A percentile compares a stretch with the other conserved stretches of the same genome.
Evolutionary conservation across 92 coral and sea anemone genomes (phyloP).

Genomic region (Chrysogorgia sp.): DNA sequence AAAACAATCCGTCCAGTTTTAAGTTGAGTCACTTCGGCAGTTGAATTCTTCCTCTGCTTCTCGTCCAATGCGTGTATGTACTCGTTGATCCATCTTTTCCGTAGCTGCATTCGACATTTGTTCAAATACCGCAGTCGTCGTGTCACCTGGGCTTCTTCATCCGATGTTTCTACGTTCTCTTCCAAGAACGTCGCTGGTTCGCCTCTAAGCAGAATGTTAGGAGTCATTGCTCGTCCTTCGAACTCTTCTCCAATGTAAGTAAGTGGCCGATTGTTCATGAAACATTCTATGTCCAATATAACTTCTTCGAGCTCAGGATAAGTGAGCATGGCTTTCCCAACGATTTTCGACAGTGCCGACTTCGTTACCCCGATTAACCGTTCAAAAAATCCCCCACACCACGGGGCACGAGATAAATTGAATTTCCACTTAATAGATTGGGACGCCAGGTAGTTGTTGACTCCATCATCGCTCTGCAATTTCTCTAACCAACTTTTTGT

Average conservation of each 20-base stretch:
- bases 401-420: too few relatives aligned
- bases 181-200: slow-evolving; percentile 7
- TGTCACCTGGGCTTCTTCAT: not conserved
- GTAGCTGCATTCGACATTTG: slow-evolving; percentile 1
- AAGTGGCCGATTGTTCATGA: slow-evolving; percentile 67
- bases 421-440: slow-evolving; percentile 55
- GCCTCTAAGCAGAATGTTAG: slow-evolving; percentile 58
- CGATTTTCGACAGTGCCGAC: slow-evolving; percentile 46
- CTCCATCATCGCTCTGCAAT: slow-evolving; percentile 39
- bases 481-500: slow-evolving; percentile 41
- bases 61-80: slow-evolving; percentile 5
- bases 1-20: not conserved
- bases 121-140: slow-evolving; percentile 4
- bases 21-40: not conserved
- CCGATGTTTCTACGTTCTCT: not conserved
- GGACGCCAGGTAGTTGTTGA: slow-evolving; percentile 57
- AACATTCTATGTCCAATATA: slow-evolving; percentile 56
- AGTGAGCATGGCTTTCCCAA: slow-evolving; percentile 57
- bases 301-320: slow-evolving; percentile 59
- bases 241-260: slow-evolving; percentile 61
- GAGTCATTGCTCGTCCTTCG: slow-evolving; percentile 35
- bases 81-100: slow-evolving; percentile 11
- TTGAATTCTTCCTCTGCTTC: not conserved
- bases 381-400: too few relatives aligned
- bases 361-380: not conserved